Base-by-base conservation (phyloP, 2,113 vertebrate species). In the Saguinus imperator region DNA sequence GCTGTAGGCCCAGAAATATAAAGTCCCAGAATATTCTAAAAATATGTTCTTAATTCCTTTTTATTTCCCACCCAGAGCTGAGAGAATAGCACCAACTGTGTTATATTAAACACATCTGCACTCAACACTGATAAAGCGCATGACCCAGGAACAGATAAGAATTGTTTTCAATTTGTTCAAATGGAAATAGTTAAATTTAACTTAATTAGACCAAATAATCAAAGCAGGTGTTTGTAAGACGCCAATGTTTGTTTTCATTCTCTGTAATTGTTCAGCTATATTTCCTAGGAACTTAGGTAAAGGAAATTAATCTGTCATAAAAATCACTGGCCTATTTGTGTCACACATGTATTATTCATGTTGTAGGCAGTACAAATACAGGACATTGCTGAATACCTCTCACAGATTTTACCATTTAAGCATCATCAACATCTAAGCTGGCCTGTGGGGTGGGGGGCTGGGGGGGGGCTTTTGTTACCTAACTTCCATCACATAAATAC, bases 201-300 rank as follows among this genome's bases (percentile, higher is more conserved):
- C 89, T 66, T 96, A 98, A 98, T 98, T 97, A 98, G 85, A 94
- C 45, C 48, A 98, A 94, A 96, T 75, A 97, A 98, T 85, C 93
- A 98, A 98, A 97, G 84, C 83, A 97, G 1, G 23, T 21, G 40
- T 88, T 95, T 97, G 92, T 84, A 97, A 97, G 72, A 79, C 96
- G 91, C 79, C 94, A 92, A 17, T 50, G 45, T 85, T 98, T 48
- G 45, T 85, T 98, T 98, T 96, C 81, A 87, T 96, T 97, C 64
- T 94, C 87, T 91, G 11, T 93, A 95, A 95, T 70, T 98, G 73
- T 96, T 94, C 86, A 80, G 92, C 52, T 70, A 2, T 13, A 88
- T 66, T 97, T 97, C 92, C 89, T 95, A 94, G 82, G 80, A 88
- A 98, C 94, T 95, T 95, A 98, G 50, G 85, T 90, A 94, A 97